phyloP scores from a whole-genome alignment of 2,797 vertebrate genomes.

The Nothura maculosa region DNA sequence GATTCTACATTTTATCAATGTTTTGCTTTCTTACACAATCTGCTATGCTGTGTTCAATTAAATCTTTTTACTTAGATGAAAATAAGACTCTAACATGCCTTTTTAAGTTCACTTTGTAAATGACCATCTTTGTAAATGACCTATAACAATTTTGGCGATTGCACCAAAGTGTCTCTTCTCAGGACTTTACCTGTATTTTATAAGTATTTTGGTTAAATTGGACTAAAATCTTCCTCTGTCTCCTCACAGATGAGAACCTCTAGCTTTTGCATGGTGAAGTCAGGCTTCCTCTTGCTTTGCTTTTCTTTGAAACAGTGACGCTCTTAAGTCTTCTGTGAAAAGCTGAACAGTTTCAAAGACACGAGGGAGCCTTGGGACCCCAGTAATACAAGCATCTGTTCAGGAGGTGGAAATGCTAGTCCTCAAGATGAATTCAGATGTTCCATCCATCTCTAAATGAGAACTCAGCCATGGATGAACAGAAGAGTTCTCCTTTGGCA shows the following conservation, averaged over 20 bases:
- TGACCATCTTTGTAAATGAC: neutral
- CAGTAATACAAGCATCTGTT: neutral
- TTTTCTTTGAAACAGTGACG: neutral
- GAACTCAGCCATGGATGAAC: neutral
- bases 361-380: neutral
- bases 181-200: neutral
- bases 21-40: neutral
- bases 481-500: neutral
- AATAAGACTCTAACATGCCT: neutral
- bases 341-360: neutral
- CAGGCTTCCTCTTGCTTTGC: neutral
- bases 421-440: neutral
- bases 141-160: neutral
- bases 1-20: neutral
- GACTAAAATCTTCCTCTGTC: fast-evolving
- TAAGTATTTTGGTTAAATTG: neutral
- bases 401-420: neutral
- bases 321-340: neutral
- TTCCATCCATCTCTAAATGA: neutral
- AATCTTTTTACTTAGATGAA: neutral
- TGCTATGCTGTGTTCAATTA: neutral
- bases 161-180: neutral
- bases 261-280: neutral
- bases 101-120: neutral
- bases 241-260: neutral